Evolutionary conservation across 2,888 invertebrate species (phyloP).

Genomic region (Germaria angustata): DNA sequence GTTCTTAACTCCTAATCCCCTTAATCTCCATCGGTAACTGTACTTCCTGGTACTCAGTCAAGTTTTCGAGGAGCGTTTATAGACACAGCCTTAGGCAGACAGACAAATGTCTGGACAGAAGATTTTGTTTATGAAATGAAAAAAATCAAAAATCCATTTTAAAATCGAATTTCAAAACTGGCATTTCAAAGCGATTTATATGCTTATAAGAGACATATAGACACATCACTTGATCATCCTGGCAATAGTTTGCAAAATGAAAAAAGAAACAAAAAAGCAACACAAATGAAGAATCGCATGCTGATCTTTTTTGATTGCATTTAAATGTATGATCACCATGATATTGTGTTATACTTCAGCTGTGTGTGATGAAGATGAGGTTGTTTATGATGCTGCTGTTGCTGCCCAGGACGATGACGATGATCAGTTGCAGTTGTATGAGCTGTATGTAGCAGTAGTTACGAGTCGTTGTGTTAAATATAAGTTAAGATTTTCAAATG

Average conservation of each 20-base stretch:
- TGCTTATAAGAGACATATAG: constrained; percentile 61
- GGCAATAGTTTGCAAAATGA: constrained; percentile 14
- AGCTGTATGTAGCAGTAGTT: constrained; percentile 34
- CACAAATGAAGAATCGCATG: constrained; percentile 73
- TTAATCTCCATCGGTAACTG: not conserved
- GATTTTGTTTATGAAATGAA: constrained; percentile 25
- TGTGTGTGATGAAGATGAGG: constrained; percentile 49
- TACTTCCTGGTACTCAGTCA: too few relatives aligned
- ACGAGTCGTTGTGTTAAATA: constrained; percentile 34
- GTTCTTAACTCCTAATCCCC: not conserved
- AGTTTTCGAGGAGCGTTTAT: constrained; percentile 40
- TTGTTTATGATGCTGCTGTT: constrained; percentile 22
- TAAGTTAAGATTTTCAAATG: constrained; percentile 57
- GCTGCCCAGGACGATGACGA: constrained; percentile 27
- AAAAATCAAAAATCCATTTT: constrained; percentile 72
- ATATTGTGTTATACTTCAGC: constrained; percentile 29
- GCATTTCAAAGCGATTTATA: constrained; percentile 70
- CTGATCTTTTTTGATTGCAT: constrained; percentile 70
- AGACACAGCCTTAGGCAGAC: constrained; percentile 55
- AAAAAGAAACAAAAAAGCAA: not conserved
- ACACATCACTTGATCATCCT: constrained; percentile 48
- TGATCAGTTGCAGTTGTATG: constrained; percentile 36
- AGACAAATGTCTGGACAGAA: constrained; percentile 58
- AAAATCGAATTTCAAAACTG: constrained; percentile 79
- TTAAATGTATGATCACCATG: constrained; percentile 59